A percentile compares a stretch with the other conserved stretches of the same genome.
phyloP scores from a whole-genome alignment of 2,797 vertebrate species.

The Myioborus miniatus region DNA sequence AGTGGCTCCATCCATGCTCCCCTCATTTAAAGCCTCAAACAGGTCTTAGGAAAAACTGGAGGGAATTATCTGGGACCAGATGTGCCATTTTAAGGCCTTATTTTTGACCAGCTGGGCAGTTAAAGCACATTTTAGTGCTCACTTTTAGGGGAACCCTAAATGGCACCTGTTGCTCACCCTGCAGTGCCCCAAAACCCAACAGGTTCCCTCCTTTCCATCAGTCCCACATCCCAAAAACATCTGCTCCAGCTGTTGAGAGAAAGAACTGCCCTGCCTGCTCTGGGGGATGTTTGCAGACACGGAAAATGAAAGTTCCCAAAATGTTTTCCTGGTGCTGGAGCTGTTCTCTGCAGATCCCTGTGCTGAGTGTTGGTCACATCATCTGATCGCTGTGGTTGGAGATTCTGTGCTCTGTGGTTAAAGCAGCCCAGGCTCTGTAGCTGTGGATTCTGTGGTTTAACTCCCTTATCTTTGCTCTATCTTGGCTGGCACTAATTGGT shows the following conservation, averaged over 20 bases:
- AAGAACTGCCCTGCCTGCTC: neutral
- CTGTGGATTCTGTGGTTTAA: constrained; percentile 71
- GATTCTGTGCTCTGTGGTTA: constrained; percentile 48
- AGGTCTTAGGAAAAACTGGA: neutral
- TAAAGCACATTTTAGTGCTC: rapidly evolving
- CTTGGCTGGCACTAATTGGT: neutral
- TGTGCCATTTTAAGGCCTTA: neutral
- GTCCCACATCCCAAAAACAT: neutral
- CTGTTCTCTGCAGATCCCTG: neutral
- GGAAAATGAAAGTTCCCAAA: neutral
- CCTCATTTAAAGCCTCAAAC: neutral
- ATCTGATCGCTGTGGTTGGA: constrained; percentile 39
- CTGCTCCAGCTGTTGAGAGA: neutral
- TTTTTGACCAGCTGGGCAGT: neutral
- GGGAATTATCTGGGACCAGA: neutral
- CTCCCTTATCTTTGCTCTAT: neutral
- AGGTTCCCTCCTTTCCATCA: neutral
- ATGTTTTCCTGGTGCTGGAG: neutral
- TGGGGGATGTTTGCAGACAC: neutral
- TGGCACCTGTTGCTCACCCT: rapidly evolving
- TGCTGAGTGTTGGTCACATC: neutral
- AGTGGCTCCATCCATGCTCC: neutral
- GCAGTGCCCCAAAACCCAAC: neutral
- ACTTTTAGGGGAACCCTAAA: neutral
- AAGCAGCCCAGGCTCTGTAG: constrained; percentile 33